phyloP scores from a whole-genome alignment of 2,888 invertebrate species.

The Dendrolimus houi region DNA sequence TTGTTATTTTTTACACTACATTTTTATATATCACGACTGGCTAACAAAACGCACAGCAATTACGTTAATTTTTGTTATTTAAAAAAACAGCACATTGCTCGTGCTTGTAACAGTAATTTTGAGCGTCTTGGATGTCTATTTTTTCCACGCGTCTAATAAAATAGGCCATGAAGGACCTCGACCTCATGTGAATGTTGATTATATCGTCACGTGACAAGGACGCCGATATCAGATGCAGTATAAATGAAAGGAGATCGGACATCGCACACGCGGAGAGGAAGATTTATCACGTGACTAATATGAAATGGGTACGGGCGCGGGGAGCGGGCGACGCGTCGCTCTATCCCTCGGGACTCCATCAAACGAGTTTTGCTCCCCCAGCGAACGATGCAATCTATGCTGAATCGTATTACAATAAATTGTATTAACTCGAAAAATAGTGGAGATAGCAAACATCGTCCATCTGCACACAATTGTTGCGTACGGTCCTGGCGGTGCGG shows the following conservation, averaged over 20 bases:
- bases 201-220: constrained; percentile 49
- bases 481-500: constrained; percentile 35
- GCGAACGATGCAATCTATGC: constrained; percentile 73
- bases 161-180: not conserved
- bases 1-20: too few species aligned
- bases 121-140: too few species aligned
- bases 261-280: constrained; percentile 44
- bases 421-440: constrained; percentile 76
- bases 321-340: constrained; percentile 40
- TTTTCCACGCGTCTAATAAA: constrained; percentile 14
- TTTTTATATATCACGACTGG: too few species aligned
- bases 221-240: constrained; percentile 39
- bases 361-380: constrained; percentile 74
- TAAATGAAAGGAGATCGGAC: constrained; percentile 50
- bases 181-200: constrained; percentile 36
- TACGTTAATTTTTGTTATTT: too few species aligned
- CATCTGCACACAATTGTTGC: constrained; percentile 70
- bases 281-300: constrained; percentile 76
- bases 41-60: too few species aligned
- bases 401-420: constrained; percentile 77
- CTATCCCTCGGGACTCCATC: constrained; percentile 68
- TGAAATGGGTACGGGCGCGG: constrained; percentile 47
- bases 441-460: constrained; percentile 73
- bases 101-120: too few species aligned
- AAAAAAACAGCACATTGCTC: too few species aligned